These are phyloP conservation scores for Oncorhynchus mykiss DNA, from an alignment of 2,113 vertebrate species.

Conservation along the genomic window DNA sequence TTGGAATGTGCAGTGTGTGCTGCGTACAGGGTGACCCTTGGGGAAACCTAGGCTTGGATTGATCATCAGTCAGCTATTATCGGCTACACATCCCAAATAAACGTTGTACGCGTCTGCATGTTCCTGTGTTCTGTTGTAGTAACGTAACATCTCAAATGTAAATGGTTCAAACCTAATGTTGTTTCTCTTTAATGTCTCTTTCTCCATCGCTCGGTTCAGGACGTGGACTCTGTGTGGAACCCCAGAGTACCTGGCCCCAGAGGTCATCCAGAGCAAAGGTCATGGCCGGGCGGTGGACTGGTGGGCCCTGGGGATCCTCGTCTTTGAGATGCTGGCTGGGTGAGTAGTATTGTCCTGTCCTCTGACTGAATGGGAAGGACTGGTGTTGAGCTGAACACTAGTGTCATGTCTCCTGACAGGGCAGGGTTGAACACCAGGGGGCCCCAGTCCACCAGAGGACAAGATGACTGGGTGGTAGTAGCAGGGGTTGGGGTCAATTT, in stretches of 20 bases:
- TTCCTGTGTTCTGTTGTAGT: not conserved
- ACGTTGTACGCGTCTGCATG: not conserved
- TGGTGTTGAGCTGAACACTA: too few relatives aligned
- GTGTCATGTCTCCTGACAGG: not conserved
- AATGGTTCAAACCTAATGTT: too few relatives aligned
- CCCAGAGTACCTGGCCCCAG: constrained; percentile 92
- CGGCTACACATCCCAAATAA: too few relatives aligned
- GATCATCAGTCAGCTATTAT: not conserved
- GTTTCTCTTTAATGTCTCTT: not conserved
- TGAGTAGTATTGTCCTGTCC: constrained; percentile 62
- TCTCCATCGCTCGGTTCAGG: constrained; percentile 60
- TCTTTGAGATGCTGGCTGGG: constrained; percentile 97
- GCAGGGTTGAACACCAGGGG: constrained; percentile 37
- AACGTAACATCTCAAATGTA: too few relatives aligned
- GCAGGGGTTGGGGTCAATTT: too few relatives aligned
- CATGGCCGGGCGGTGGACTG: constrained; percentile 94
- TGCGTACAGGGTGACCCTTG: too few relatives aligned
- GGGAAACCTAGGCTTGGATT: not conserved
- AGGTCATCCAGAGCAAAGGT: constrained; percentile 97
- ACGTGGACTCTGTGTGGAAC: constrained; percentile 97
- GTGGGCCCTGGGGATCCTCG: constrained; percentile 94
- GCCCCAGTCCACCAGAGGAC: constrained; percentile 27
- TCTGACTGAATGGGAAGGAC: too few relatives aligned
- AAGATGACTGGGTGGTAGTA: not conserved
- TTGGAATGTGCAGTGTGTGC: not conserved